Base-by-base conservation (phyloP, 2,113 vertebrate species). In the Orycteropus afer region DNA sequence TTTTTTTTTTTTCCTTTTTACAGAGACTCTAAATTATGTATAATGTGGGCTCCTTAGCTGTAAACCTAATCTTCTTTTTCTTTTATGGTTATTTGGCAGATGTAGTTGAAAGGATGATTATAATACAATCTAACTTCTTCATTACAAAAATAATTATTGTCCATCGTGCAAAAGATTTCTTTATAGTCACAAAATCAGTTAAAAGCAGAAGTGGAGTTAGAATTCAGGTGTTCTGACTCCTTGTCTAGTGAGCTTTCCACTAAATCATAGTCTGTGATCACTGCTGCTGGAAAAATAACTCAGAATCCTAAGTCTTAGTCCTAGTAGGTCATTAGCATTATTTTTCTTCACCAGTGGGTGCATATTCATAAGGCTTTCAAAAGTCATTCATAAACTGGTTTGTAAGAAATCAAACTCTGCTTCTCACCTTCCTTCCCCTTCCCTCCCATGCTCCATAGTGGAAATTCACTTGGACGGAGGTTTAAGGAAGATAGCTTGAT, bases 401-500 rank as follows among this genome's bases (percentile, higher is more conserved):
- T 87, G 49, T 25, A 51, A 87, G 87, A 61, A 73, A 92, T 61
- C 14, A 32, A 65, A 27, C 13, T 86, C 51, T 51, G 42, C n/a
- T 37, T 83, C 59, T 85, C 42, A 65, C 34, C 6, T 80, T 84
- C 55, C 49, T 90, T 76, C 49, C 49, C 27, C 17, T 22, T 7
- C n/a, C 7, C 4, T 74, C 5, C 49, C 18, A 13, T 45, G 6
- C 11, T 55, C 10, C 61, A 57, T n/a, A 93, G 65, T 89, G 65
- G 61, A 78, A 84, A 86, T 95, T 20, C n/a, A 87, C 77, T 57
- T 93, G 57, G 49, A 57, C 10, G 20, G 57, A 9, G 37, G 47
- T 93, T 90, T 45, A 93, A 89, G 71, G 90, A 95, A 93, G 84
- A 95, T 42, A 77, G 69, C 32, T 74, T 91, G 93, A 96, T 55